phyloP scores from a whole-genome alignment of 1,140 invertebrate species.

The Frieseomelitta varia region DNA sequence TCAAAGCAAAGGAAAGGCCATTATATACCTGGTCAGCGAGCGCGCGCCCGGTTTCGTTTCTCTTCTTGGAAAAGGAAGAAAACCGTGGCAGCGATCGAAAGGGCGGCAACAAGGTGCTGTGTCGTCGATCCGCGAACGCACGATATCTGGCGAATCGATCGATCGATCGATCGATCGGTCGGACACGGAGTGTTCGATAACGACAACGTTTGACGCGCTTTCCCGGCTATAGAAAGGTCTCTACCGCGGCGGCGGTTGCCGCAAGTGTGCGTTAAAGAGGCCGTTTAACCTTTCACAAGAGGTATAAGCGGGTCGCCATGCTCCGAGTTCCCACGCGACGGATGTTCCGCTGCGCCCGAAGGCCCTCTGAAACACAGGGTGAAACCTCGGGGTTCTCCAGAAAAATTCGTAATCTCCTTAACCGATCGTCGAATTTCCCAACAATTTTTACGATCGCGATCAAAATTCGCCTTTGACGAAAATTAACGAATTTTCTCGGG shows the following conservation, averaged over 20 bases:
- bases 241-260: slow-evolving; percentile 34
- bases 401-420: neutral
- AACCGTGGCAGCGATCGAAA: slow-evolving; percentile 10
- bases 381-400: neutral
- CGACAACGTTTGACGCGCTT: slow-evolving; percentile 61
- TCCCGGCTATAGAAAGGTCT: slow-evolving; percentile 67
- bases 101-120: neutral
- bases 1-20: neutral
- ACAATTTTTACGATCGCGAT: no score
- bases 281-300: slow-evolving; percentile 71
- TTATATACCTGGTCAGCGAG: neutral
- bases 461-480: no score
- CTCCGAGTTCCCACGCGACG: slow-evolving; percentile 68
- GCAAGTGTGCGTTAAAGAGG: slow-evolving; percentile 70
- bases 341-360: slow-evolving; percentile 57
- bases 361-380: neutral
- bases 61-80: slow-evolving; percentile 1
- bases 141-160: slow-evolving; percentile 59
- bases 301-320: slow-evolving; percentile 68
- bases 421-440: no score
- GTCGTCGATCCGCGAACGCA: slow-evolving; percentile 48
- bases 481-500: no score
- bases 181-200: slow-evolving; percentile 62
- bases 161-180: slow-evolving; percentile 50
- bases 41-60: neutral